phyloP scores from a whole-genome alignment of 2,113 vertebrate species.

The Thomomys bottae region DNA sequence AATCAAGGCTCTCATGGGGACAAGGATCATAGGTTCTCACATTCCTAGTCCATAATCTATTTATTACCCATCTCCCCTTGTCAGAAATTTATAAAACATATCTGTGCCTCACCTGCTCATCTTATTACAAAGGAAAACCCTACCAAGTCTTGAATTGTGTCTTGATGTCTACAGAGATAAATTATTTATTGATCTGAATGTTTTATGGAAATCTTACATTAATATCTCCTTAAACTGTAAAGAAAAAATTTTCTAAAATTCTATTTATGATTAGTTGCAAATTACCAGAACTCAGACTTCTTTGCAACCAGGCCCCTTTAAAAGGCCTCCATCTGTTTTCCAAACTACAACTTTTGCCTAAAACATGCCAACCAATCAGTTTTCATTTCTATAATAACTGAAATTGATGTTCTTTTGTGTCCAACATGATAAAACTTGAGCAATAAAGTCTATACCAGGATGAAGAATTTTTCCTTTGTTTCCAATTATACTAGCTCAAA shows the following conservation, averaged over 20 bases:
- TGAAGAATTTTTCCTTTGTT: neutral
- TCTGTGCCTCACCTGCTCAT: neutral
- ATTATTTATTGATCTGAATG: neutral
- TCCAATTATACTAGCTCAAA: neutral
- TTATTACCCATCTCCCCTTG: neutral
- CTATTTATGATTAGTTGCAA: neutral
- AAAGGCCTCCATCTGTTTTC: neutral
- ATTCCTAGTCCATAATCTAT: no score
- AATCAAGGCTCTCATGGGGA: neutral
- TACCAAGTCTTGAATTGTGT: neutral
- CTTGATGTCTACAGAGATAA: neutral
- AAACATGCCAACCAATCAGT: no score
- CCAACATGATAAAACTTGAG: neutral
- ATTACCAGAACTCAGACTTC: neutral
- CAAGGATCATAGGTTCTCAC: neutral
- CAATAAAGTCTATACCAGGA: neutral
- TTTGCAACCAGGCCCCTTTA: neutral
- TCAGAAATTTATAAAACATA: neutral
- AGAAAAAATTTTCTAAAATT: neutral
- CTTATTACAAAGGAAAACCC: neutral
- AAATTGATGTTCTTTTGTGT: neutral
- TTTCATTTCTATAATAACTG: neutral
- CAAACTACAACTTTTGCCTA: neutral
- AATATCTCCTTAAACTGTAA: neutral
- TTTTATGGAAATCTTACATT: no score